These are phyloP conservation scores for Megalurothrips usitatus DNA, from an alignment of 2,888 invertebrate genomes.

Conservation along the genomic window DNA sequence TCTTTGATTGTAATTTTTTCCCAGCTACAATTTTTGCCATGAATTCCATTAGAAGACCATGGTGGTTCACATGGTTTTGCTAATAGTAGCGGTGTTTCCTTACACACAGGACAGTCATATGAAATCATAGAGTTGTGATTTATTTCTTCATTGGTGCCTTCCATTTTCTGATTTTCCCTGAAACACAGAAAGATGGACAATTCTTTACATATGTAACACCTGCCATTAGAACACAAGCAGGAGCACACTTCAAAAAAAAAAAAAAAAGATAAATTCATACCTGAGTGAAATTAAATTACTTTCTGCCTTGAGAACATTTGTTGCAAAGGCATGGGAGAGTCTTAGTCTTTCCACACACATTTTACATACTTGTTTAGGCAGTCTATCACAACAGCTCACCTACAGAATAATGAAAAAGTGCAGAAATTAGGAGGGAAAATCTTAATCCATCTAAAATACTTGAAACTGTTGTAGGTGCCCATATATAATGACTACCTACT, in stretches of 20 bases:
- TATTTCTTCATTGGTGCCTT: neutral
- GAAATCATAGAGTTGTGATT: neutral
- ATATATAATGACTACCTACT: neutral
- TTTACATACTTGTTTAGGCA: neutral
- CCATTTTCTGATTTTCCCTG: neutral
- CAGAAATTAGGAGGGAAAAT: neutral
- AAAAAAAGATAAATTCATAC: neutral
- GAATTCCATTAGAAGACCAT: neutral
- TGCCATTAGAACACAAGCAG: too few species aligned
- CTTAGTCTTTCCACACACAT: conserved; percentile 3
- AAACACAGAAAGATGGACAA: too few species aligned
- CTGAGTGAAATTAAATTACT: neutral
- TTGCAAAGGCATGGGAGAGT: neutral
- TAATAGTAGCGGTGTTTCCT: neutral
- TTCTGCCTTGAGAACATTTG: neutral
- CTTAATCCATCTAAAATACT: neutral
- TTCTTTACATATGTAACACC: too few species aligned
- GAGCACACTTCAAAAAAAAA: too few species aligned
- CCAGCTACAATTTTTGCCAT: neutral
- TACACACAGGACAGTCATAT: neutral
- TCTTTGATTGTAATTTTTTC: neutral
- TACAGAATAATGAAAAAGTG: neutral
- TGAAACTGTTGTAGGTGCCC: neutral
- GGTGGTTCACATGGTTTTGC: neutral
- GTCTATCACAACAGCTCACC: conserved; percentile 17